Evolutionary conservation across 64 coral and sea anemone genomes (phyloP).

Genomic region (Platygyra sinensis): DNA sequence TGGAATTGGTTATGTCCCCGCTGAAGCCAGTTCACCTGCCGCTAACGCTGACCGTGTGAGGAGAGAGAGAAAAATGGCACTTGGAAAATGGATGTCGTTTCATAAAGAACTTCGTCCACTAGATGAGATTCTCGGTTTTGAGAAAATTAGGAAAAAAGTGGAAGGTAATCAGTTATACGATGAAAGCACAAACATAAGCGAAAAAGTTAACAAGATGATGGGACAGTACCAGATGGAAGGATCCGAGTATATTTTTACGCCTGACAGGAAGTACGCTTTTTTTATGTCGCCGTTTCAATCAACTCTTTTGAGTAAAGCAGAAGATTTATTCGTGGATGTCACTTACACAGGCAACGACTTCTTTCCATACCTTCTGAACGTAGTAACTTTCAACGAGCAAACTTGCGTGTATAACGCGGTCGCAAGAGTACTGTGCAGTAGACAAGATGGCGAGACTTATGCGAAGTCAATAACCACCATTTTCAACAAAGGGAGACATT

Average conservation of each 20-base stretch:
- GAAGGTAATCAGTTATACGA: conserved; percentile 1
- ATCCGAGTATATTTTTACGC: conserved; percentile 40
- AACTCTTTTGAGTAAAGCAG: conserved; percentile 36
- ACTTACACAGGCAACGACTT: conserved; percentile 51
- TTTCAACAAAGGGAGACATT: conserved; percentile 28
- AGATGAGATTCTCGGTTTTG: background rate
- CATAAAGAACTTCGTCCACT: background rate
- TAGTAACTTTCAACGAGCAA: conserved; percentile 51
- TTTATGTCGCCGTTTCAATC: conserved; percentile 62
- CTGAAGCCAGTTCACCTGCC: conserved; percentile 50
- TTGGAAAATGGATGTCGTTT: conserved; percentile 46
- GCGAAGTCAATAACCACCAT: conserved; percentile 30
- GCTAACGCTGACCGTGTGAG: conserved; percentile 55
- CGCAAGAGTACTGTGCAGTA: conserved; percentile 48
- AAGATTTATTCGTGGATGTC: conserved; percentile 55
- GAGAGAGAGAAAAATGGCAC: conserved; percentile 44
- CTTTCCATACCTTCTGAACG: conserved; percentile 68
- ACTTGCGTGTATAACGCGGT: conserved; percentile 54
- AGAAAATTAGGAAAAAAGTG: conserved; percentile 14
- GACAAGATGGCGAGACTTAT: conserved; percentile 49
- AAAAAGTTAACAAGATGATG: conserved; percentile 48
- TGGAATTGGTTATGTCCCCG: too few species aligned
- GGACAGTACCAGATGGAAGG: conserved; percentile 54
- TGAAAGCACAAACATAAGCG: conserved; percentile 14
- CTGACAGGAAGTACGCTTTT: conserved; percentile 58